phyloP scores from a whole-genome alignment of 2,797 vertebrate species.

The Okamejei kenojei region DNA sequence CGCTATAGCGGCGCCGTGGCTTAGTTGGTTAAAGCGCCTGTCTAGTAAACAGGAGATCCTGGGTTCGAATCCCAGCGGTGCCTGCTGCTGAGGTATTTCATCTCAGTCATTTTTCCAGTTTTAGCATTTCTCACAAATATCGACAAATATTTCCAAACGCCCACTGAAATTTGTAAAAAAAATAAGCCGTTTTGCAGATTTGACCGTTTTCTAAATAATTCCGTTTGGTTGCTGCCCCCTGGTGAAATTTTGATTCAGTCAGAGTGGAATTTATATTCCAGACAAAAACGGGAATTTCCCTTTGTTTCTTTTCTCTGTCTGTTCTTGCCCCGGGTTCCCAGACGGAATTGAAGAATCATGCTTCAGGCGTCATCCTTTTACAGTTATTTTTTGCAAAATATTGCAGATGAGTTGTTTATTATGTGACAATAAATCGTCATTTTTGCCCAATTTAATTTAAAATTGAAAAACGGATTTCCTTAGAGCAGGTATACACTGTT shows the following conservation, averaged over 20 bases:
- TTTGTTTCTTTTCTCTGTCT: neutral
- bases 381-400: neutral
- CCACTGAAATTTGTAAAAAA: neutral
- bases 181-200: neutral
- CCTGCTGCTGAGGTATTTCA: constrained; percentile 44
- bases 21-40: constrained; percentile 76
- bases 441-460: neutral
- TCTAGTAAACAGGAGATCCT: constrained; percentile 75
- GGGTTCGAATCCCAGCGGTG: constrained; percentile 72
- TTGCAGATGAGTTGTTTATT: neutral
- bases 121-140: too few relatives aligned
- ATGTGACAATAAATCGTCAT: neutral
- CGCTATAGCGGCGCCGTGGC: constrained; percentile 59
- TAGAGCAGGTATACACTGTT: too few relatives aligned
- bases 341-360: neutral
- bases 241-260: neutral
- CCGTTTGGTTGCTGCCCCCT: neutral
- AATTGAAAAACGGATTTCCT: too few relatives aligned
- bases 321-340: neutral
- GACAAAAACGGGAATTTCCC: neutral
- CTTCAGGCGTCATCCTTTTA: neutral
- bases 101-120: neutral
- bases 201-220: too few relatives aligned
- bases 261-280: too few relatives aligned
- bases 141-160: rapidly evolving